These are phyloP conservation scores for Dunckerocampus dactyliophorus DNA, from an alignment of 2,113 vertebrate species.

Conservation along the genomic window DNA sequence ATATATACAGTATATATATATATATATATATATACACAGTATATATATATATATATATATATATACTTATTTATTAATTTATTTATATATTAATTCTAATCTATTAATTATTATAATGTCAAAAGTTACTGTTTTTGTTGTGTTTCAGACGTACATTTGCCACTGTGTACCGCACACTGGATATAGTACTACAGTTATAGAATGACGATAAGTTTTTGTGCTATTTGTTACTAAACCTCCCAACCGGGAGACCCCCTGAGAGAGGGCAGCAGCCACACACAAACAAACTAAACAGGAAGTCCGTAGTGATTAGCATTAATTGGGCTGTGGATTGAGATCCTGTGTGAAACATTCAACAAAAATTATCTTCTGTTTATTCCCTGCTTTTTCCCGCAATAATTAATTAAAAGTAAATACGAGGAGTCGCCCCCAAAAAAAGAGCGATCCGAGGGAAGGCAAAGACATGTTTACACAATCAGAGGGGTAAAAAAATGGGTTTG, in stretches of 20 bases:
- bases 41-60: too few relatives aligned
- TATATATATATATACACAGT: too few relatives aligned
- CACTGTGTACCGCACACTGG: too few relatives aligned
- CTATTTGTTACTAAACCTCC: too few relatives aligned
- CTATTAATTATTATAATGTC: too few relatives aligned
- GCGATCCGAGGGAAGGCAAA: conserved; percentile 82
- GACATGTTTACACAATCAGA: conserved; percentile 85
- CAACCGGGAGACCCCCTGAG: conserved; percentile 61
- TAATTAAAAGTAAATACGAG: conserved; percentile 95
- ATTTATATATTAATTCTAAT: too few relatives aligned
- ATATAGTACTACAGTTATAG: too few relatives aligned
- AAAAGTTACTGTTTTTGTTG: too few relatives aligned
- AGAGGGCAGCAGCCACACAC: conserved; percentile 51
- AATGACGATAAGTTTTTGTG: too few relatives aligned
- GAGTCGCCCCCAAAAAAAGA: conserved; percentile 64
- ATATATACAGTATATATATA: too few relatives aligned
- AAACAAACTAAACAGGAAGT: conserved; percentile 87
- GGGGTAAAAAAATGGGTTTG: conserved; percentile 20
- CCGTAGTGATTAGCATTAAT: conserved; percentile 86
- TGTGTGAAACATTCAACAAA: conserved; percentile 92
- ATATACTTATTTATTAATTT: too few relatives aligned
- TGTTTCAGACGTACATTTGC: too few relatives aligned
- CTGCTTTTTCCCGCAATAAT: conserved; percentile 80
- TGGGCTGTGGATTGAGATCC: conserved; percentile 80
- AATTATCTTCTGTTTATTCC: conserved; percentile 87